A percentile compares a stretch with the other conserved stretches of the same genome.
These are phyloP conservation scores for Linyphia triangularis DNA, from an alignment of 2,888 invertebrate genomes.

Conservation along the genomic window DNA sequence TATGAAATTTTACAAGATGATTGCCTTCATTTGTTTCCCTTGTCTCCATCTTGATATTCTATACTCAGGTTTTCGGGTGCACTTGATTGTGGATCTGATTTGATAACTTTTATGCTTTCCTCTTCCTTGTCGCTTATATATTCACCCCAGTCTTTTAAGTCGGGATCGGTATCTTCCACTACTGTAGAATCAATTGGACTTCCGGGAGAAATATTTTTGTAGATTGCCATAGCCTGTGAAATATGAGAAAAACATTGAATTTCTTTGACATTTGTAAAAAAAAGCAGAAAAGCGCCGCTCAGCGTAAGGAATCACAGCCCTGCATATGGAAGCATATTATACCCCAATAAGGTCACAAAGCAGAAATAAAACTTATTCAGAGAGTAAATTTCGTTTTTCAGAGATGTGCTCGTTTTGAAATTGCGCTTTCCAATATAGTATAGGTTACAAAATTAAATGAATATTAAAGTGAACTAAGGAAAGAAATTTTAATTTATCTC, in stretches of 20 bases:
- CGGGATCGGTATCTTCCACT: background rate
- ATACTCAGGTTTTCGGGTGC: background rate
- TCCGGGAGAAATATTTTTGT: conserved; percentile 59
- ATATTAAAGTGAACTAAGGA: too few species aligned
- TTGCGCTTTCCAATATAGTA: too few species aligned
- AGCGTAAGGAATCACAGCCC: too few species aligned
- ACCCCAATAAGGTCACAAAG: too few species aligned
- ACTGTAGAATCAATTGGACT: background rate
- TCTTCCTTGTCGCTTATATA: conserved; percentile 72
- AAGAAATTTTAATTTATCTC: too few species aligned
- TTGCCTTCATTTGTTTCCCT: background rate
- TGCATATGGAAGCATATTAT: too few species aligned
- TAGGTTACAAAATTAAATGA: too few species aligned
- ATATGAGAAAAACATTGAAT: background rate
- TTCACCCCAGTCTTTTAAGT: conserved; percentile 61
- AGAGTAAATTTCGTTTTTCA: too few species aligned
- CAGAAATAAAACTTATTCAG: too few species aligned
- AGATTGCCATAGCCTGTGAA: conserved; percentile 70
- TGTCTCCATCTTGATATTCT: conserved; percentile 16
- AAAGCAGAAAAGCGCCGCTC: too few species aligned
- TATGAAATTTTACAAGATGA: conserved; percentile 15
- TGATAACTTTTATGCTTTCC: background rate
- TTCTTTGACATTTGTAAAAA: too few species aligned
- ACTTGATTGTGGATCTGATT: background rate
- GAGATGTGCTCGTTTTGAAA: too few species aligned